Percentiles rank a stretch among this genome's conserved stretches.
phyloP scores from a whole-genome alignment of 2,888 invertebrate genomes.

The Drosophila buzzatii region DNA sequence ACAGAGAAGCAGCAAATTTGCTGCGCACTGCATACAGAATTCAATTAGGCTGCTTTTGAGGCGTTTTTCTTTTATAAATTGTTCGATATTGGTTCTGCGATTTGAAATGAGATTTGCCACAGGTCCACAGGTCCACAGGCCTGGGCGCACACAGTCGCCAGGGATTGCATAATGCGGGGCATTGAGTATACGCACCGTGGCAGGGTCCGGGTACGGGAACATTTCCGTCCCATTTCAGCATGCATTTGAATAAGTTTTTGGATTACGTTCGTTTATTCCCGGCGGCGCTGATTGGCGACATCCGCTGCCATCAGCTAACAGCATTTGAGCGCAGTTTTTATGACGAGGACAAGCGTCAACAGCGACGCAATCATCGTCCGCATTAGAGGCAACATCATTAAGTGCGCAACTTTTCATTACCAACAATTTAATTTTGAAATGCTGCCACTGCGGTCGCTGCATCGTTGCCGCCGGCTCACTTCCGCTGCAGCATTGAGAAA shows the following conservation, averaged over 20 bases:
- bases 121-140: conserved; percentile 1
- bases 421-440: conserved; percentile 66
- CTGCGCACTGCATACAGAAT: conserved; percentile 39
- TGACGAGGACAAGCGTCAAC: conserved; percentile 3
- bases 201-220: conserved; percentile 2
- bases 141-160: background rate
- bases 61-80: conserved; percentile 14
- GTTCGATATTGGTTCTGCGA: conserved; percentile 14
- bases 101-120: conserved; percentile 15
- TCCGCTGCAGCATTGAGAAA: conserved; percentile 32
- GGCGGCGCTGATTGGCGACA: conserved; percentile 55
- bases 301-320: conserved; percentile 44
- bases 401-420: conserved; percentile 73
- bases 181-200: conserved; percentile 14
- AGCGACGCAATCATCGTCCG: conserved; percentile 17
- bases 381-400: conserved; percentile 57
- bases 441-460: conserved; percentile 35
- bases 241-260: conserved; percentile 50
- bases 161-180: conserved; percentile 2
- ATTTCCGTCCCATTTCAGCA: conserved; percentile 39
- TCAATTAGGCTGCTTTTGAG: conserved; percentile 59
- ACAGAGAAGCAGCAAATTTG: conserved; percentile 33
- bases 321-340: conserved; percentile 32
- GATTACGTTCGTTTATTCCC: conserved; percentile 21
- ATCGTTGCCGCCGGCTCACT: conserved; percentile 36